phyloP scores from a whole-genome alignment of 2,888 invertebrate species.

The Malthinus flaveolus region DNA sequence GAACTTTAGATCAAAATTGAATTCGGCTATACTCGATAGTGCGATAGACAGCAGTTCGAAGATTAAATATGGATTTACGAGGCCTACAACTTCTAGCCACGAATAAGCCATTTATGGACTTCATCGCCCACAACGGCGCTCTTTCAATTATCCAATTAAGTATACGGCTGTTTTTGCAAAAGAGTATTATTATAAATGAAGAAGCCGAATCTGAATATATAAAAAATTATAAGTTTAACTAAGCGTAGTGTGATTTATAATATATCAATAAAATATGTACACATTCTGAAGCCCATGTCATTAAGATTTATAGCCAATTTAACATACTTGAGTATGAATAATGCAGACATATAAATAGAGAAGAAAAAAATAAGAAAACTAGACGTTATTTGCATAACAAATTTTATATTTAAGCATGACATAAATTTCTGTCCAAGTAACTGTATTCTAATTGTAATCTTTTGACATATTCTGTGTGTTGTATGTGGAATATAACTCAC shows the following conservation, averaged over 20 bases:
- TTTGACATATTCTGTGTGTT: neutral
- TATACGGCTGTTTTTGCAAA: too few species aligned
- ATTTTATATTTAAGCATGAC: slow-evolving; percentile 7
- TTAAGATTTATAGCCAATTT: slow-evolving; percentile 7
- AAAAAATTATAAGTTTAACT: slow-evolving; percentile 2
- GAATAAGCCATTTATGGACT: too few species aligned
- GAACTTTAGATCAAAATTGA: too few species aligned
- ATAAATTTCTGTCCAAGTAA: slow-evolving; percentile 4
- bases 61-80: too few species aligned
- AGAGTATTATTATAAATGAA: too few species aligned
- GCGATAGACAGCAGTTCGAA: too few species aligned
- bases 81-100: too few species aligned
- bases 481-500: too few species aligned
- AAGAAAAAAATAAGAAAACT: slow-evolving; percentile 4
- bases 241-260: slow-evolving; percentile 2
- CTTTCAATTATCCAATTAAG: too few species aligned
- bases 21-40: too few species aligned
- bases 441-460: neutral
- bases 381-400: slow-evolving; percentile 7
- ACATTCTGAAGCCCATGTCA: slow-evolving; percentile 5
- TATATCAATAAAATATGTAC: slow-evolving; percentile 6
- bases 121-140: too few species aligned
- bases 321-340: slow-evolving; percentile 7
- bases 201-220: neutral
- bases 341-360: slow-evolving; percentile 5